phyloP scores from a whole-genome alignment of 2,113 vertebrate genomes.

The Terrapene triunguis region DNA sequence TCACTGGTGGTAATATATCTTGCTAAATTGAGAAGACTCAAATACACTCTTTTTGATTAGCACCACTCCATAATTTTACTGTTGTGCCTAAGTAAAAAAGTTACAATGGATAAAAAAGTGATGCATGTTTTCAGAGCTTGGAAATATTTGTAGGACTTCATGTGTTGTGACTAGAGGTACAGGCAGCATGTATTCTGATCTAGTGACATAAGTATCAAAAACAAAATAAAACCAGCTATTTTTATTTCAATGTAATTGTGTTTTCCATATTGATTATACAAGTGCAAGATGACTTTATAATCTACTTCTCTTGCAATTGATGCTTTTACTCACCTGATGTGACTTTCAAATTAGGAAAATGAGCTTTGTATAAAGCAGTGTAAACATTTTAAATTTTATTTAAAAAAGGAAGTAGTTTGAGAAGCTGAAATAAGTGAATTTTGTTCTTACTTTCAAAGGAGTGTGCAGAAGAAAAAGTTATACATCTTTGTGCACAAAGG shows the following conservation, averaged over 20 bases:
- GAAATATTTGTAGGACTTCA: background rate
- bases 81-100: background rate
- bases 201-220: rapidly evolving
- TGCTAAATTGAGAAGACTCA: background rate
- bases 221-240: background rate
- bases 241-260: background rate
- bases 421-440: too few relatives aligned
- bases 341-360: background rate
- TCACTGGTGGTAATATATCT: background rate
- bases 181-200: background rate
- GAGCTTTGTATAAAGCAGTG: background rate
- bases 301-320: background rate
- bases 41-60: background rate
- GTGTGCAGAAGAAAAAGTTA: too few relatives aligned
- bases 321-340: background rate
- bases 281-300: background rate
- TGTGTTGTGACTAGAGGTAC: rapidly evolving
- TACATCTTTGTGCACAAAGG: too few relatives aligned
- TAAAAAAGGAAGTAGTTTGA: too few relatives aligned
- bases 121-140: background rate
- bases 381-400: background rate
- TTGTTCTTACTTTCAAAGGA: too few relatives aligned
- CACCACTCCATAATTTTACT: background rate
- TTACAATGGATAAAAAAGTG: background rate
- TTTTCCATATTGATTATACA: background rate